A percentile compares a stretch with the other conserved stretches of the same genome.
Conservation (phyloP, 2,113 vertebrate genomes). For the Sylvietta virens region DNA sequence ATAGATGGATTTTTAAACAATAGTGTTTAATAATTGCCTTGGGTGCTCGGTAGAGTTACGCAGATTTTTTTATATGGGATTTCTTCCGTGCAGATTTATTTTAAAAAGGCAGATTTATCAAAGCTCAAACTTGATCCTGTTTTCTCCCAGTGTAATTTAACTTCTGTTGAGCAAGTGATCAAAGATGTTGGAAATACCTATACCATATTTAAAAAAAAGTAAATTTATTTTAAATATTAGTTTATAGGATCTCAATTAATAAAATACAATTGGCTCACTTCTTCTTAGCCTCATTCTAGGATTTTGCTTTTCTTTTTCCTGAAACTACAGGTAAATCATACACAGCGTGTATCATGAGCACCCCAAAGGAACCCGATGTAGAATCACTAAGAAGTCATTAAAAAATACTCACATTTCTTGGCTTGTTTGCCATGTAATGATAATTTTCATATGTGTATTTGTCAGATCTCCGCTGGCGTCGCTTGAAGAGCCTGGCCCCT, state of each 20-base stretch:
- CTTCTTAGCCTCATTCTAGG: not conserved
- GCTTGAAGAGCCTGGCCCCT: slow-evolving; percentile 93
- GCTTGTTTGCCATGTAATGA: slow-evolving; percentile 79
- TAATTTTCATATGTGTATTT: slow-evolving; percentile 93
- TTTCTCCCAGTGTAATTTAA: not conserved
- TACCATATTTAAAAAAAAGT: not conserved
- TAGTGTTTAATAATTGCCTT: not conserved
- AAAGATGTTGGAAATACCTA: not conserved
- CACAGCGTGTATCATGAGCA: not conserved
- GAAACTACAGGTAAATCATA: not conserved
- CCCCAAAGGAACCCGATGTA: not conserved
- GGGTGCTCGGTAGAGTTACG: not conserved
- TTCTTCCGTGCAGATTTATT: not conserved
- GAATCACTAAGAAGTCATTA: not conserved
- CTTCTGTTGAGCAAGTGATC: not conserved
- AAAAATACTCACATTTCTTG: slow-evolving; percentile 77
- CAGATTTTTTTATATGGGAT: not conserved
- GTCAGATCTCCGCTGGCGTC: slow-evolving; percentile 91
- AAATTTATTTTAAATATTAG: not conserved
- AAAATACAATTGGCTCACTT: not conserved
- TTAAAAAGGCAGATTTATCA: not conserved
- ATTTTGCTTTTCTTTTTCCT: not conserved
- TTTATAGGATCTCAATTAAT: not conserved
- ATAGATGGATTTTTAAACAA: not conserved
- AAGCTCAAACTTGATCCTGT: not conserved